Percentiles rank a stretch among this genome's conserved stretches.
These are phyloP conservation scores for Dioctria rufipes DNA, from an alignment of 2,888 invertebrate species.

Conservation along the genomic window DNA sequence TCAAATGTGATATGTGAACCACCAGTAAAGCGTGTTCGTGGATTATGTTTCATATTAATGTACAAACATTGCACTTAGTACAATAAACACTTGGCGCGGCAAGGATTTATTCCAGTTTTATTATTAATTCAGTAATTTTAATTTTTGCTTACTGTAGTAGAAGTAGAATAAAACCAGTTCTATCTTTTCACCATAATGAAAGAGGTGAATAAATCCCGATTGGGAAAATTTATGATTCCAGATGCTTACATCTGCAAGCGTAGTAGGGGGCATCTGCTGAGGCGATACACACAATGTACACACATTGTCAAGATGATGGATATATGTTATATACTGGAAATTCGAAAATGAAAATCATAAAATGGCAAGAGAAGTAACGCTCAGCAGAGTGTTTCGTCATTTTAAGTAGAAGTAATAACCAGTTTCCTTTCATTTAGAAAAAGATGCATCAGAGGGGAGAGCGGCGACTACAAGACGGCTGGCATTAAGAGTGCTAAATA, in stretches of 20 bases:
- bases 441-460: conserved; percentile 3
- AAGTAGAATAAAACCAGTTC: not conserved
- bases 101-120: not conserved
- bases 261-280: conserved; percentile 14
- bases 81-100: not conserved
- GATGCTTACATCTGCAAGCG: not conserved
- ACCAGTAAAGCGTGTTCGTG: not conserved
- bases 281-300: not conserved
- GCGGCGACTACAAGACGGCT: not conserved
- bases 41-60: not conserved
- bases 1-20: not conserved
- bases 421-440: conserved; percentile 37
- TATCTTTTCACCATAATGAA: not conserved
- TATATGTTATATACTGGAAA: no score
- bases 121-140: not conserved
- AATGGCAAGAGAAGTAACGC: conserved; percentile 18
- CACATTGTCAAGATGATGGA: not conserved
- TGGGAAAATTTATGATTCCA: not conserved
- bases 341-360: conserved; percentile 17
- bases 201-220: not conserved
- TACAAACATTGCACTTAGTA: not conserved
- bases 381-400: conserved; percentile 32
- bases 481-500: not conserved
- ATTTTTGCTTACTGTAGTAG: not conserved
- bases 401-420: conserved; percentile 23